These are phyloP conservation scores for Chymomyza costata DNA, from an alignment of 1,140 invertebrate genomes.

Conservation along the genomic window DNA sequence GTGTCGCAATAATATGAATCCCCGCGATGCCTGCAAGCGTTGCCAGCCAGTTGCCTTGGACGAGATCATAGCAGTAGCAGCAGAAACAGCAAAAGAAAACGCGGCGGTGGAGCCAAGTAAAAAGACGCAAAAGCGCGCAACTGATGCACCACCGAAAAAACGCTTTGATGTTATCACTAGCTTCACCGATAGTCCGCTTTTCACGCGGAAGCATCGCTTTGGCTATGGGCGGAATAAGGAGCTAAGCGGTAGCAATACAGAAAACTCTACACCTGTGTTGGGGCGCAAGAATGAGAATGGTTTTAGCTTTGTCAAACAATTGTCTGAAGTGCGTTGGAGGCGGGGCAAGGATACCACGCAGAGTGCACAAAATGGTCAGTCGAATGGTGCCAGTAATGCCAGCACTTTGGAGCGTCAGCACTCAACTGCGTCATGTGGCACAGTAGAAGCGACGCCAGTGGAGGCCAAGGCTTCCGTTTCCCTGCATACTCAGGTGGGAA, in stretches of 20 bases:
- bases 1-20: constrained; percentile 65
- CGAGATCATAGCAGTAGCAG: constrained; percentile 27
- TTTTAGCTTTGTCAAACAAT: constrained; percentile 70
- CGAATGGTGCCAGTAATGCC: constrained; percentile 33
- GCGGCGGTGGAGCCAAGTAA: constrained; percentile 14
- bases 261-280: constrained; percentile 60
- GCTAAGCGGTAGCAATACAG: constrained; percentile 32
- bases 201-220: constrained; percentile 74
- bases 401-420: constrained; percentile 49
- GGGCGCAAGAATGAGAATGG: constrained; percentile 63
- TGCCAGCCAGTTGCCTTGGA: constrained; percentile 42
- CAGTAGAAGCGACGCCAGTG: constrained; percentile 64
- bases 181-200: constrained; percentile 73
- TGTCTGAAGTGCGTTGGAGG: constrained; percentile 64
- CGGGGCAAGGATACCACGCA: constrained; percentile 47
- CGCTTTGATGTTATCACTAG: constrained; percentile 73
- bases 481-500: constrained; percentile 75
- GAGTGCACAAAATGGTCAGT: constrained; percentile 6
- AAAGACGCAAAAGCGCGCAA: constrained; percentile 7
- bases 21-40: constrained; percentile 59
- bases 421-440: constrained; percentile 43
- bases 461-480: constrained; percentile 74
- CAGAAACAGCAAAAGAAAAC: constrained; percentile 34
- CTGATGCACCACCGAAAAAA: constrained; percentile 36
- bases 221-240: constrained; percentile 61